phyloP scores from a whole-genome alignment of 2,888 invertebrate species.

The Polyommatus icarus region DNA sequence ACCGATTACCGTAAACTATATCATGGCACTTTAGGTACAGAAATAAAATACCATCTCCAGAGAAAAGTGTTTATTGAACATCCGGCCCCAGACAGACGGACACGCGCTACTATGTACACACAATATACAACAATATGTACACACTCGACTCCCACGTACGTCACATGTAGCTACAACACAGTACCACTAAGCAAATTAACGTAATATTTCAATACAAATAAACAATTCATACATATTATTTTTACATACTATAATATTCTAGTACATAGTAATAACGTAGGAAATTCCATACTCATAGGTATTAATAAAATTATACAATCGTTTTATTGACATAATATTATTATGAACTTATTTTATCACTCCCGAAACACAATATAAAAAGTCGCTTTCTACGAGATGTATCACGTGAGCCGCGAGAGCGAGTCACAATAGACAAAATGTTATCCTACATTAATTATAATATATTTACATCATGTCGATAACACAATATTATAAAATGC shows the following conservation, averaged over 20 bases:
- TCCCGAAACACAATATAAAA: not conserved
- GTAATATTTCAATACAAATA: not conserved
- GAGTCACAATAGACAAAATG: not conserved
- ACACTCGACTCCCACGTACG: not conserved
- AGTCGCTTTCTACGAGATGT: not conserved
- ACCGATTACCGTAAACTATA: not conserved
- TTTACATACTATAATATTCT: not conserved
- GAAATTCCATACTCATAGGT: not conserved
- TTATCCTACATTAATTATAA: not conserved
- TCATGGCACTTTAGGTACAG: not conserved
- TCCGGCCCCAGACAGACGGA: not conserved
- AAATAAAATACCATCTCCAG: not conserved
- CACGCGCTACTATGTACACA: constrained; percentile 20
- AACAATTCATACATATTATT: not conserved
- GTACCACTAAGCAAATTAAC: not conserved
- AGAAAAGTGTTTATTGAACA: constrained; percentile 16
- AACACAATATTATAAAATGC: not conserved
- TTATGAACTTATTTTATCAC: not conserved
- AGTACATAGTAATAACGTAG: not conserved
- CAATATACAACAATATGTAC: constrained; percentile 16
- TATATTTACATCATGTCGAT: not conserved
- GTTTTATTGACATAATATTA: not conserved
- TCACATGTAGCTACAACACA: not conserved
- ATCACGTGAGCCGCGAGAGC: not conserved
- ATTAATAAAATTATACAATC: not conserved